These are phyloP conservation scores for Lymantria monacha DNA, from an alignment of 2,888 invertebrate species.

Conservation along the genomic window DNA sequence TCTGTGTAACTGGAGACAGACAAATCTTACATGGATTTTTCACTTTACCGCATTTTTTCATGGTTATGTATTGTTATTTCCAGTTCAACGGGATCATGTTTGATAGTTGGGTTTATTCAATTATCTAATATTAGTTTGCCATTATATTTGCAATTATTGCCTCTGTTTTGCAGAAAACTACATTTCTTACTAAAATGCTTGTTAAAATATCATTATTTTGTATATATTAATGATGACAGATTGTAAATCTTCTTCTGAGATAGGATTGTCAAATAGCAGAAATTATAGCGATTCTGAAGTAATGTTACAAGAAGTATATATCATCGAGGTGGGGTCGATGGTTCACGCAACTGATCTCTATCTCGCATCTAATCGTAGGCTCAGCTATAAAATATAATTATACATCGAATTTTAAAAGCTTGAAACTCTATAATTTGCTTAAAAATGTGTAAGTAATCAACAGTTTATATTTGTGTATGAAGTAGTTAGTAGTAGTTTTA, in stretches of 20 bases:
- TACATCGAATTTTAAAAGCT: no score
- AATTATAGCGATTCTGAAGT: no score
- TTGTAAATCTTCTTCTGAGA: neutral
- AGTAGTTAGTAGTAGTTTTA: no score
- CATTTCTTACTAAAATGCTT: neutral
- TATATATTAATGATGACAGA: neutral
- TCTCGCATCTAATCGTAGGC: no score
- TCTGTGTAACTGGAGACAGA: conserved; percentile 48
- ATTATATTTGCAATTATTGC: neutral
- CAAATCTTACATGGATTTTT: conserved; percentile 71
- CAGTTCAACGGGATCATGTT: neutral
- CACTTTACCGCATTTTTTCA: conserved; percentile 52
- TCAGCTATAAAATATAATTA: no score
- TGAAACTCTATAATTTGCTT: no score
- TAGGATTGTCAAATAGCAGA: neutral
- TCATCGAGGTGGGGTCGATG: no score
- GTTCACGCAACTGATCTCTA: no score
- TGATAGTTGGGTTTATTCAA: neutral
- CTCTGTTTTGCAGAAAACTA: neutral
- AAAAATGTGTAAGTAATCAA: no score
- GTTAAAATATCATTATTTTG: neutral
- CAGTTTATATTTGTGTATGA: no score
- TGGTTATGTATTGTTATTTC: conserved; percentile 26
- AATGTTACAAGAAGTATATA: no score
- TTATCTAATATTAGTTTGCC: neutral